These are phyloP conservation scores for Oligia strigilis DNA, from an alignment of 2,888 invertebrate genomes.

Conservation along the genomic window DNA sequence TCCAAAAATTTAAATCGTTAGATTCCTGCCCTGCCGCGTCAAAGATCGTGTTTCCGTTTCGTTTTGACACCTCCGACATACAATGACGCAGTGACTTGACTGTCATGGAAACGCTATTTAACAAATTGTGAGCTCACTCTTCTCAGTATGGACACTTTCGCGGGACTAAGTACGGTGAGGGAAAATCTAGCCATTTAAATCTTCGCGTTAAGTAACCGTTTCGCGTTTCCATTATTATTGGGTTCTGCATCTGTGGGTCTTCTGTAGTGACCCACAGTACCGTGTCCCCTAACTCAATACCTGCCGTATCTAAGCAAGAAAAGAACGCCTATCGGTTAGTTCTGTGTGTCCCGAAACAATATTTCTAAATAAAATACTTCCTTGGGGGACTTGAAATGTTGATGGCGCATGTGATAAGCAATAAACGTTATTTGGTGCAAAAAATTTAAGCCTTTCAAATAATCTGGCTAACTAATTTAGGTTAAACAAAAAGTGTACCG, in stretches of 20 bases:
- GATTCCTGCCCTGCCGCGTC: background rate
- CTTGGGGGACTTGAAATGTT: conserved; percentile 71
- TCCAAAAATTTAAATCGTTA: background rate
- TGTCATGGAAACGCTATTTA: background rate
- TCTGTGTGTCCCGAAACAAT: conserved; percentile 84
- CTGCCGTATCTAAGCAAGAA: conserved; percentile 73
- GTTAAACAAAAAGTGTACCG: background rate
- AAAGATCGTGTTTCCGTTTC: background rate
- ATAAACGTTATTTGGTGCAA: background rate
- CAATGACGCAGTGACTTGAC: background rate
- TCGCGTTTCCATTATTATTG: too few relatives aligned
- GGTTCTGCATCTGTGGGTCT: background rate
- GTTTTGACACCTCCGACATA: background rate
- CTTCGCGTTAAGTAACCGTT: background rate
- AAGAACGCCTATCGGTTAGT: conserved; percentile 76
- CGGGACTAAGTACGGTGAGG: background rate
- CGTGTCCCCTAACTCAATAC: conserved; percentile 76
- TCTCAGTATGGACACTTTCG: background rate
- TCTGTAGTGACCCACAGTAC: background rate
- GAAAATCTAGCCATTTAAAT: background rate
- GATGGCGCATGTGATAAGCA: conserved; percentile 58
- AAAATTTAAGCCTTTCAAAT: rapidly evolving
- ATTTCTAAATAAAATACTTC: conserved; percentile 87
- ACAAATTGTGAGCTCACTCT: background rate
- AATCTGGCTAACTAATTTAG: background rate